Percentiles rank a stretch among this genome's conserved stretches.
Conservation (phyloP, 2,888 invertebrate genomes). For the Papilio demoleus region DNA sequence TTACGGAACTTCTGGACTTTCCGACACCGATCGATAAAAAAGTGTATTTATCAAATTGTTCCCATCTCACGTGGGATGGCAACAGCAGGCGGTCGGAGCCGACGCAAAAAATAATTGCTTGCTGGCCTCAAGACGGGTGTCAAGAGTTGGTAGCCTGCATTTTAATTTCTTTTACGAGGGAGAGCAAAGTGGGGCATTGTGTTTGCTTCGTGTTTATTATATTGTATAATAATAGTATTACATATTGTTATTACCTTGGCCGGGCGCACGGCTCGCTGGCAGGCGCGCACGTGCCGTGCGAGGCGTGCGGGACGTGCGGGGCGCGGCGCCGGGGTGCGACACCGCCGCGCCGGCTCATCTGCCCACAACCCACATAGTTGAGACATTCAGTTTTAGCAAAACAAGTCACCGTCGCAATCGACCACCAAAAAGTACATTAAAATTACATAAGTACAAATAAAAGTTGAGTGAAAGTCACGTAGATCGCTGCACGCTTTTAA, state of each 20-base stretch:
- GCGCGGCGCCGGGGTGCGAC: constrained; percentile 53
- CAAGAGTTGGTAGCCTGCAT: too few species aligned
- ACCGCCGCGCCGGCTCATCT: constrained; percentile 54
- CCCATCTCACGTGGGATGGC: too few species aligned
- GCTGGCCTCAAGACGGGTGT: too few species aligned
- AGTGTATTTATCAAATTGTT: too few species aligned
- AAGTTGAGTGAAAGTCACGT: too few species aligned
- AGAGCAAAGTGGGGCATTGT: too few species aligned
- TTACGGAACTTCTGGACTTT: background rate
- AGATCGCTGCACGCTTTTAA: too few species aligned
- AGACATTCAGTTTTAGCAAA: background rate
- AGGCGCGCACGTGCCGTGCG: constrained; percentile 47
- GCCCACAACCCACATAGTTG: constrained; percentile 15
- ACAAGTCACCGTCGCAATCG: background rate
- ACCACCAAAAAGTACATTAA: too few species aligned
- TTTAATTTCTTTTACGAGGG: too few species aligned
- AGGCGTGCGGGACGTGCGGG: constrained; percentile 48
- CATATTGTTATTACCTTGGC: constrained; percentile 46
- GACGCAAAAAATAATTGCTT: too few species aligned
- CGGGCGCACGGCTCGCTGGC: constrained; percentile 44
- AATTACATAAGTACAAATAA: too few species aligned
- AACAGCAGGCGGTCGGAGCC: background rate
- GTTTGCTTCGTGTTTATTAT: background rate
- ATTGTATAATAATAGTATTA: background rate
- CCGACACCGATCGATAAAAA: background rate